phyloP scores from a whole-genome alignment of 2,888 invertebrate genomes.

The Caenorhabditis japonica region DNA sequence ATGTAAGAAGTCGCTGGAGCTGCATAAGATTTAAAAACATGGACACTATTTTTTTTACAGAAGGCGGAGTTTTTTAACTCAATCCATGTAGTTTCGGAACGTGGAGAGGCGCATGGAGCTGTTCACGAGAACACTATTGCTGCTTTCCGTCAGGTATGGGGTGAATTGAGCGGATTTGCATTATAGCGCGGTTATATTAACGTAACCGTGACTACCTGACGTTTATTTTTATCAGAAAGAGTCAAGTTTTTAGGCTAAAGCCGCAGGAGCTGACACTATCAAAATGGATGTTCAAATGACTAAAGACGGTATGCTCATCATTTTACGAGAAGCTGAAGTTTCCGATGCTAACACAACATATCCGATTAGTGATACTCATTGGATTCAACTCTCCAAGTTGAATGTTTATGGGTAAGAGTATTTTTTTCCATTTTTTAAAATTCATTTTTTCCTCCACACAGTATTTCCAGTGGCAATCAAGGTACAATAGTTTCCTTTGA shows the following conservation, averaged over 20 bases:
- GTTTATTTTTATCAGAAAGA: background rate
- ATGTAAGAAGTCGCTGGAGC: constrained; percentile 17
- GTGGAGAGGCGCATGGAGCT: constrained; percentile 11
- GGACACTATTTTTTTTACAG: constrained; percentile 13
- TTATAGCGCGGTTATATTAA: too few relatives aligned
- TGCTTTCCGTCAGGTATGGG: constrained; percentile 31
- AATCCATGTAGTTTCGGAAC: constrained; percentile 15
- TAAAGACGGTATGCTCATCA: constrained; percentile 40
- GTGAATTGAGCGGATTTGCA: too few relatives aligned
- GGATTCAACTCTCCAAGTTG: constrained; percentile 30
- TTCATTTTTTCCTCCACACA: background rate
- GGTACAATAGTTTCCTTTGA: constrained; percentile 35
- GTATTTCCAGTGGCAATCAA: constrained; percentile 16
- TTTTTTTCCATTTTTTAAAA: background rate
- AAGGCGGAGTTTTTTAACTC: constrained; percentile 12
- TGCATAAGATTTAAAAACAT: background rate
- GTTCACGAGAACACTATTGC: constrained; percentile 30
- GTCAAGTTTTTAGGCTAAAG: constrained; percentile 13
- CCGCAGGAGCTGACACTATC: constrained; percentile 45
- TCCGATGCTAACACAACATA: constrained; percentile 29
- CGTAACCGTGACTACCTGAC: too few relatives aligned
- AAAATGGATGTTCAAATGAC: constrained; percentile 47
- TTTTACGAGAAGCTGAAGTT: constrained; percentile 6
- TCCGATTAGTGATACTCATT: constrained; percentile 32
- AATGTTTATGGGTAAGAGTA: constrained; percentile 29